Evolutionary conservation across 2,797 vertebrate species (phyloP).

Genomic region (Eulemur albifrons): DNA sequence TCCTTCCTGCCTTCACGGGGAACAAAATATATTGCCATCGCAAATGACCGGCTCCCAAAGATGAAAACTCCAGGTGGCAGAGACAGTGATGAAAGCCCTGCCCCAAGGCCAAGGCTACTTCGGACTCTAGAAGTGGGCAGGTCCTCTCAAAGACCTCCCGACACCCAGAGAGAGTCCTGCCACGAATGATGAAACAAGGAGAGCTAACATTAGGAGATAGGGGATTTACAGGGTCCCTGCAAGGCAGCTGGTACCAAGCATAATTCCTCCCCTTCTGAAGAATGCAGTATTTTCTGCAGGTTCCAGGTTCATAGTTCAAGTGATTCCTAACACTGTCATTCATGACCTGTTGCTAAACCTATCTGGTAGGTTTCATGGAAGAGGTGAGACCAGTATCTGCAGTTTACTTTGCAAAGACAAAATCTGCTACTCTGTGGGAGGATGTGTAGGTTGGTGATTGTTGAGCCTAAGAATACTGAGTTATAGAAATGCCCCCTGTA

Average conservation of each 20-base stretch:
- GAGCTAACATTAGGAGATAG: not conserved
- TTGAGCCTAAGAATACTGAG: too few species aligned
- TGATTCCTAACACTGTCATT: not conserved
- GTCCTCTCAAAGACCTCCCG: not conserved
- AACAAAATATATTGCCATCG: not conserved
- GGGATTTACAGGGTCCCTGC: not conserved
- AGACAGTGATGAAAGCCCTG: not conserved
- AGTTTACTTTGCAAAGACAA: not conserved
- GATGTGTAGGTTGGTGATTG: not conserved
- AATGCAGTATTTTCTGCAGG: fast-evolving
- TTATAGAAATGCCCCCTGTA: too few species aligned
- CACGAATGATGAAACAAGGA: not conserved
- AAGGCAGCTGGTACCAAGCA: not conserved
- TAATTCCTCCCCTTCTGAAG: not conserved
- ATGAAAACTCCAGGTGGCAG: not conserved
- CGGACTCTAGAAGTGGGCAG: not conserved
- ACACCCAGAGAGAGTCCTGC: not conserved
- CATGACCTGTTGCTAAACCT: not conserved
- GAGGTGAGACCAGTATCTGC: not conserved
- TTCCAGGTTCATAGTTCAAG: not conserved
- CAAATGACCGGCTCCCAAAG: not conserved
- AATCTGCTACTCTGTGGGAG: not conserved
- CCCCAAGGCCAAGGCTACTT: not conserved
- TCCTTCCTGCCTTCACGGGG: not conserved
- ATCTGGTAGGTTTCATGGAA: not conserved